Conservation (phyloP, 2,113 vertebrate genomes). For the Monopterus albus region DNA sequence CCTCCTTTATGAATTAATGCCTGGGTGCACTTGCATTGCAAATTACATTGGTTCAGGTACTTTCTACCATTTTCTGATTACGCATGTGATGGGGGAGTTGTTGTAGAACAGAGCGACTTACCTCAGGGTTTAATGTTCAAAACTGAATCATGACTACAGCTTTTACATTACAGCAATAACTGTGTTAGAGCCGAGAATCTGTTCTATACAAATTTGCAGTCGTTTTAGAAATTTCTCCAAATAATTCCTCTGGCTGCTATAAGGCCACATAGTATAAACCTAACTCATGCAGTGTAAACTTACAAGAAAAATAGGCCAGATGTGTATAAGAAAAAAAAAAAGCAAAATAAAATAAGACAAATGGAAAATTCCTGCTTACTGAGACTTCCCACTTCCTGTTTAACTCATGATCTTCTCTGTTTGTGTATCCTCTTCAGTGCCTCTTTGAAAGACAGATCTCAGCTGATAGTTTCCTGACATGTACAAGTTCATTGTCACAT, state of each 20-base stretch:
- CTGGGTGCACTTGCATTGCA: neutral
- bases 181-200: neutral
- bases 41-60: slow-evolving; percentile 4
- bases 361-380: slow-evolving; percentile 8
- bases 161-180: neutral
- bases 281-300: neutral
- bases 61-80: neutral
- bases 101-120: too few species aligned
- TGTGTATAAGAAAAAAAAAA: neutral
- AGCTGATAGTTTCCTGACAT: slow-evolving; percentile 15
- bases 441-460: slow-evolving; percentile 22
- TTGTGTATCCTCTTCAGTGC: slow-evolving; percentile 41
- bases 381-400: slow-evolving; percentile 1
- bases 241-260: too few species aligned
- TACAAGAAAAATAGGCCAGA: neutral
- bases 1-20: slow-evolving; percentile 44
- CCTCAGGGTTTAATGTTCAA: neutral
- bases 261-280: neutral
- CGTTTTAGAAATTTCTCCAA: too few species aligned
- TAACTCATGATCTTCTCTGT: neutral
- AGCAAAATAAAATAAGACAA: slow-evolving; percentile 1
- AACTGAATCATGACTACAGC: neutral
- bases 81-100: slow-evolving; percentile 1
- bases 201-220: neutral
- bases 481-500: slow-evolving; percentile 25